These are phyloP conservation scores for Syrphus vitripennis DNA, from an alignment of 2,888 invertebrate genomes.

Conservation along the genomic window DNA sequence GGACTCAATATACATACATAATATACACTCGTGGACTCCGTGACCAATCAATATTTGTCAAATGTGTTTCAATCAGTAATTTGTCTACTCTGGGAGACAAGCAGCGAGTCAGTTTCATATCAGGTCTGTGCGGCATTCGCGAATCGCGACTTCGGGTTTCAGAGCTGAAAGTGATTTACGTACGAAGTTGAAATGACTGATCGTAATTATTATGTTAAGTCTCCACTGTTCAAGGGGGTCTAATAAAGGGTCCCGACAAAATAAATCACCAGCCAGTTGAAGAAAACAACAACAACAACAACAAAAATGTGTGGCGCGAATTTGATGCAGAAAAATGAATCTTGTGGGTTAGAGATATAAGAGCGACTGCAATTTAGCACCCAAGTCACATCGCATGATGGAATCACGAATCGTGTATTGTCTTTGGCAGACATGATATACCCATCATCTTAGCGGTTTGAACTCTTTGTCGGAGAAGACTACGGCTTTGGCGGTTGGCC, in stretches of 20 bases:
- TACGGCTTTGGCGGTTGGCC: background rate
- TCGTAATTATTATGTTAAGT: conserved; percentile 62
- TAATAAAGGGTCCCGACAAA: conserved; percentile 59
- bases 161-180: conserved; percentile 60
- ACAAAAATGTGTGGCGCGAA: background rate
- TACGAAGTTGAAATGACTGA: conserved; percentile 52
- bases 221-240: conserved; percentile 8
- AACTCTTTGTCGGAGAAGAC: conserved; percentile 8
- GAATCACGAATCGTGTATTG: conserved; percentile 29
- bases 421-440: conserved; percentile 17
- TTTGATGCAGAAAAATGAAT: conserved; percentile 34
- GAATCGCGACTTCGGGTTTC: background rate
- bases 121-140: conserved; percentile 29
- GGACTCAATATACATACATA: background rate
- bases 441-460: background rate
- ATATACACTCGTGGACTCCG: conserved; percentile 11
- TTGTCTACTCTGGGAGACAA: conserved; percentile 56
- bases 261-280: conserved; percentile 49
- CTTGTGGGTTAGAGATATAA: background rate
- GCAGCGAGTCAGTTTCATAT: conserved; percentile 38
- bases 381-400: conserved; percentile 59
- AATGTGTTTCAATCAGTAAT: conserved; percentile 67
- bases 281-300: background rate
- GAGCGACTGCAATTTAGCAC: conserved; percentile 44
- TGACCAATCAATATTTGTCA: conserved; percentile 67